Evolutionary conservation across 1,140 invertebrate genomes (phyloP).

Genomic region (Campoletis sonorensis): DNA sequence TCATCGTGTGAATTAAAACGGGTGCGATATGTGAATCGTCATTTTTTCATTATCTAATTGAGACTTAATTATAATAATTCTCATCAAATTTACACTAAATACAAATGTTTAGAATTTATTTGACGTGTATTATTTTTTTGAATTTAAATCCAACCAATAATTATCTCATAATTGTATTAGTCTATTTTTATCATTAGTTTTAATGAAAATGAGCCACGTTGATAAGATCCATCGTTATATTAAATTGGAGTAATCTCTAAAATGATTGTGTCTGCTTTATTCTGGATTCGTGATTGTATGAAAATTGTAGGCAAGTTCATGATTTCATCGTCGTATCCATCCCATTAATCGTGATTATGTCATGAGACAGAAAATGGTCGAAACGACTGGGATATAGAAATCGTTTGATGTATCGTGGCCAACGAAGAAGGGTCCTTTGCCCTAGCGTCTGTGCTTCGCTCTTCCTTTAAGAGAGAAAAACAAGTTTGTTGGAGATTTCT

Average conservation of each 20-base stretch:
- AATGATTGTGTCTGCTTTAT: neutral
- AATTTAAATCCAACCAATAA: no score
- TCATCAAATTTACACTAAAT: no score
- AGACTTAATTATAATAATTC: no score
- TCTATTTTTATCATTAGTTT: neutral
- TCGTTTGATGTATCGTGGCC: conserved; percentile 48
- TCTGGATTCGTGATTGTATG: neutral
- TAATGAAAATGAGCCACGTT: neutral
- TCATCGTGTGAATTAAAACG: no score
- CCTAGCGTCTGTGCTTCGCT: conserved; percentile 2
- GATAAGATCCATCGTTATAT: neutral
- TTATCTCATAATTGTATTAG: no score
- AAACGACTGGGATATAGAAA: conserved; percentile 16
- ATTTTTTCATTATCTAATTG: no score
- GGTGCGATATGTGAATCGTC: no score
- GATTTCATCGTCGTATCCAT: neutral
- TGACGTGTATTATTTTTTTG: no score
- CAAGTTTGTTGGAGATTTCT: conserved; percentile 14
- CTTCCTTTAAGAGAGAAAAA: conserved; percentile 20
- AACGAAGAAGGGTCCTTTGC: conserved; percentile 34
- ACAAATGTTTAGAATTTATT: no score
- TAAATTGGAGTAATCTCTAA: neutral
- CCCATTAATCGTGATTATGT: neutral
- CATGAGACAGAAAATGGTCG: conserved; percentile 35
- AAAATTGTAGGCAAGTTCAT: neutral